Evolutionary conservation across 2,888 invertebrate species (phyloP).

Genomic region (Rotaria magnacalcarata): DNA sequence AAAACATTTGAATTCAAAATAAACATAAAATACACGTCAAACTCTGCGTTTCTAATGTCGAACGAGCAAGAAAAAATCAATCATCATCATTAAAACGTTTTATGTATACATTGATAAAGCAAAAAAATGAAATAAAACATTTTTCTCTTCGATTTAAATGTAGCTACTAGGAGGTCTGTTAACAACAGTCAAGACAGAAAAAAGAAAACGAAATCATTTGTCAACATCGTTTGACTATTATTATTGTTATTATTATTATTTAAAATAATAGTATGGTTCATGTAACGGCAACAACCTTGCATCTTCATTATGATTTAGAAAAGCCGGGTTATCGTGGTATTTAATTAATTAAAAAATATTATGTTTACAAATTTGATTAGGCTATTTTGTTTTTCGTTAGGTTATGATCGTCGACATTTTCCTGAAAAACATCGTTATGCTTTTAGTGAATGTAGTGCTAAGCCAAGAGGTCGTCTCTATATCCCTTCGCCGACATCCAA

Average conservation of each 20-base stretch:
- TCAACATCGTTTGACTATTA: not conserved
- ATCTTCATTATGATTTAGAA: slow-evolving; percentile 31
- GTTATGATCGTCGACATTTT: slow-evolving; percentile 53
- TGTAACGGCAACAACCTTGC: not conserved
- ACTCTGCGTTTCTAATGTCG: too few relatives aligned
- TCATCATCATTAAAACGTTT: too few relatives aligned
- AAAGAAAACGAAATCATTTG: not conserved
- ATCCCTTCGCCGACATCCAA: slow-evolving; percentile 53
- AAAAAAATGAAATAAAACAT: not conserved
- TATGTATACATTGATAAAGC: not conserved
- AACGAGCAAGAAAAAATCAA: too few relatives aligned
- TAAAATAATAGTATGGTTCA: not conserved
- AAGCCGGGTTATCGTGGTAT: not conserved
- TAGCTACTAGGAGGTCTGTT: not conserved
- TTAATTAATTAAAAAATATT: not conserved
- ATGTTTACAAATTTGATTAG: not conserved
- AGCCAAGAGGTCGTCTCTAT: slow-evolving; percentile 50
- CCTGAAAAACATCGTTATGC: slow-evolving; percentile 50
- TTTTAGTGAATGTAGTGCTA: slow-evolving; percentile 47
- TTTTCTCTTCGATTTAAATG: not conserved
- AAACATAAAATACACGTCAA: too few relatives aligned
- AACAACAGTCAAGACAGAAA: not conserved
- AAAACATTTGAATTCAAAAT: too few relatives aligned
- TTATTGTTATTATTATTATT: not conserved
- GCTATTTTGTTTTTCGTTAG: slow-evolving; percentile 47